Evolutionary conservation across 2,888 invertebrate species (phyloP).

Genomic region (Eucera pruinosa): DNA sequence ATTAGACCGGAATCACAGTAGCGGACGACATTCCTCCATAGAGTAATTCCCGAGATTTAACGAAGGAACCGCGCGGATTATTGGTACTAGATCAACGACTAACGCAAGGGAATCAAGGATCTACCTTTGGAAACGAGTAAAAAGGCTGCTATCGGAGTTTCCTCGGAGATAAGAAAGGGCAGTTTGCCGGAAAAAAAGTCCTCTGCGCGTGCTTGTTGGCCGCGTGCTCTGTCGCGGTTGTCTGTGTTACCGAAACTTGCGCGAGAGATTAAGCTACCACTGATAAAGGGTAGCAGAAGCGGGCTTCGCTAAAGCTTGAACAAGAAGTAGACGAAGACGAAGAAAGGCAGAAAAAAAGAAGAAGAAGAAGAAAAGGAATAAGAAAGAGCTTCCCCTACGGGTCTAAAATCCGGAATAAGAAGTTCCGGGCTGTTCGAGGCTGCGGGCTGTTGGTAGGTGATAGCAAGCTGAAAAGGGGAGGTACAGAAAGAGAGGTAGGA

Average conservation of each 20-base stretch:
- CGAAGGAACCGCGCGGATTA: constrained; percentile 46
- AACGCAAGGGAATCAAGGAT: constrained; percentile 45
- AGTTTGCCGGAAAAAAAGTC: constrained; percentile 45
- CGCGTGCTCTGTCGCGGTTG: constrained; percentile 46
- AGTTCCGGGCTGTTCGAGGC: constrained; percentile 72
- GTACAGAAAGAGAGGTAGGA: constrained; percentile 21
- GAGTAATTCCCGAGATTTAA: constrained; percentile 38
- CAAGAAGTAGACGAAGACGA: neutral
- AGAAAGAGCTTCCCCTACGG: constrained; percentile 63
- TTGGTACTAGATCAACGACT: constrained; percentile 43
- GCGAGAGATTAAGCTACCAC: constrained; percentile 67
- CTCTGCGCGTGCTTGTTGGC: constrained; percentile 8
- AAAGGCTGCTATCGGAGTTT: constrained; percentile 29
- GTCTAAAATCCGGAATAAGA: constrained; percentile 74
- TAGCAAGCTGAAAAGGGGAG: constrained; percentile 62
- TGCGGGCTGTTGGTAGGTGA: constrained; percentile 78
- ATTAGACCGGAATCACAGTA: constrained; percentile 18
- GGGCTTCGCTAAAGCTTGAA: constrained; percentile 24
- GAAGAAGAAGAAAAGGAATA: constrained; percentile 40
- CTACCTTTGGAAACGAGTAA: constrained; percentile 24
- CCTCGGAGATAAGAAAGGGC: constrained; percentile 50
- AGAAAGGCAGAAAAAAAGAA: constrained; percentile 4
- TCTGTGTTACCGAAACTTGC: constrained; percentile 56
- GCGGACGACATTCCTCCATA: constrained; percentile 13
- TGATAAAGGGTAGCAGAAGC: constrained; percentile 64